phyloP scores from a whole-genome alignment of 2,797 vertebrate species.

The Eulemur coronatus region DNA sequence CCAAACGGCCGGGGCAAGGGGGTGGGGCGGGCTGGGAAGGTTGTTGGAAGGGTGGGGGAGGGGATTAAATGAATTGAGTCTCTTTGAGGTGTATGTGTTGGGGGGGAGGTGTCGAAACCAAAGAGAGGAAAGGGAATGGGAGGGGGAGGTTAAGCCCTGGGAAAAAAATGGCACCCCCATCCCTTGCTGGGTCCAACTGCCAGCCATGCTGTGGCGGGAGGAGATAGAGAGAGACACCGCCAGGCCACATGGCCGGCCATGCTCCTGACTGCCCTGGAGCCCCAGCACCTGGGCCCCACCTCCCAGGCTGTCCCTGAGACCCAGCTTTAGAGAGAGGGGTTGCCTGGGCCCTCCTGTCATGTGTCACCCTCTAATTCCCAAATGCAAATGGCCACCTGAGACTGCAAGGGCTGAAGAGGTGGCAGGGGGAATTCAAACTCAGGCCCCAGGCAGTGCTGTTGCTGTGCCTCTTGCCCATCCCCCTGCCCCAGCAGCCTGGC shows the following conservation, averaged over 20 bases:
- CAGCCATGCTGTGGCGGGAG: slow-evolving; percentile 78
- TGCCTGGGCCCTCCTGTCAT: not conserved
- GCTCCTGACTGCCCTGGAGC: slow-evolving; percentile 69
- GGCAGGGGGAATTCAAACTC: not conserved
- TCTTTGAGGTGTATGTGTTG: slow-evolving; percentile 83
- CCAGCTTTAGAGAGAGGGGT: slow-evolving; percentile 32
- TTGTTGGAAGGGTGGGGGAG: slow-evolving; percentile 80
- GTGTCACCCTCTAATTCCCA: not conserved
- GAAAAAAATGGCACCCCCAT: slow-evolving; percentile 42
- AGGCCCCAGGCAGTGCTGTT: slow-evolving; percentile 54
- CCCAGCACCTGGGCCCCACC: slow-evolving; percentile 82
- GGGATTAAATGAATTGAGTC: slow-evolving; percentile 81
- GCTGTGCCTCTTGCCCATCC: slow-evolving; percentile 78
- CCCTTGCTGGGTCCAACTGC: slow-evolving; percentile 76
- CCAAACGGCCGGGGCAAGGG: not conserved
- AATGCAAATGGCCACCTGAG: not conserved
- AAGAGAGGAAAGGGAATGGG: not conserved
- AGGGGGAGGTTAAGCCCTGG: slow-evolving; percentile 63
- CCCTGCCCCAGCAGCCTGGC: slow-evolving; percentile 72
- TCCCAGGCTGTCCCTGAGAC: slow-evolving; percentile 81
- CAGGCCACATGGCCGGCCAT: slow-evolving; percentile 78
- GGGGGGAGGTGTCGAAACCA: slow-evolving; percentile 43
- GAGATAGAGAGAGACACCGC: slow-evolving; percentile 76
- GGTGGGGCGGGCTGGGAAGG: not conserved
- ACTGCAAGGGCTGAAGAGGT: not conserved